Base-by-base conservation (phyloP, 1,140 invertebrate genomes). In the Dendrolimus punctatus region DNA sequence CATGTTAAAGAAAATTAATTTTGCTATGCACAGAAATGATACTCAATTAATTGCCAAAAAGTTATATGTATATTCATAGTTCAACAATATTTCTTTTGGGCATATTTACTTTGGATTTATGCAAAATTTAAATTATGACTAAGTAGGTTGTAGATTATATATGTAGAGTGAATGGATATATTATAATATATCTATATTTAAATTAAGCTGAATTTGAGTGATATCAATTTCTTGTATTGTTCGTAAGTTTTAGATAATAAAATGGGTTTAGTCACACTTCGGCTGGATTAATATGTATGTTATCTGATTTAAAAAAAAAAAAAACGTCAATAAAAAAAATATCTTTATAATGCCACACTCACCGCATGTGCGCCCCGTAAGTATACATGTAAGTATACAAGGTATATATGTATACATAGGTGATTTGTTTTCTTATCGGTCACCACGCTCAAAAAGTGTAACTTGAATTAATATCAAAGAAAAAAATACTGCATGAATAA, bases 21-120 rank as follows among this genome's bases (percentile, higher is more conserved):
- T 86, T 86, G 82, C 80, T 86, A 86, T 86, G 82, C 82, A 86
- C 82, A 86, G 76, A 86, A 84, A 85, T 85, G 80, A 86, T 86
- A 86, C 83, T 86, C 83, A 86, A 86, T 84, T 79, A 80, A 86
- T 84, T 86, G 83, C 83, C 83, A 84, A 86, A 86, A 86, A 86
- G 80, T 86, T 81, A 86, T 81, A 85, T 85, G 73, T 85, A 84
- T 86, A 86, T 86, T 84, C 80, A 84, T 86, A 86, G 80, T 83
- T 86, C 77, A 86, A 82, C 80, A 86, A 83, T 82, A 84, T 84
- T 86, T 81, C 80, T 86, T 86, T 86, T 86, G 80, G 83, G 83
- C 83, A 86, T 84, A 86, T 86, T 85, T 86, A 84, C 79, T 86
- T 86, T 86, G 80, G 82, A 83, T 83, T 83, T 86, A 81, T 86